Evolutionary conservation across 2,797 vertebrate genomes (phyloP), one percentile per base, ranked within the genome.

Genomic region (Distichodus sexfasciatus): DNA sequence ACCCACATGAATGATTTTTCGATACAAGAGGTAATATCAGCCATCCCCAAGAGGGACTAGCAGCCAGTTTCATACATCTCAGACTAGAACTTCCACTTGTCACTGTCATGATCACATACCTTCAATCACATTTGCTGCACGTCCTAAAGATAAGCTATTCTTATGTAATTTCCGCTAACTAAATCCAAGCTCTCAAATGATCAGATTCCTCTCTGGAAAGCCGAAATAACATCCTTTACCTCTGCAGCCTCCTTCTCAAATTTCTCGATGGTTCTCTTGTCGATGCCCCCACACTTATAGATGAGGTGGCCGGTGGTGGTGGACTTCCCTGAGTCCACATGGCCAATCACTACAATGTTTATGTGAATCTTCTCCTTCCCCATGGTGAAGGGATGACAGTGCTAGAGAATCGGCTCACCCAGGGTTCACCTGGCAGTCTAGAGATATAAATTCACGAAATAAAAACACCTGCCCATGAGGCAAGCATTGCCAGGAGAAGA

Each of bases 301-400:
- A 94, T 94, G 67, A 94, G 87, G 63, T 94, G 93, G 7, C 92
- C 92, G 0, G 92, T 94, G 14, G 92, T 94, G 59, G 92, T 94
- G 41, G 93, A 94, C 79, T 94, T 94, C 83, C 93, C 93, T 1
- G 92, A 94, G 68, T 94, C 93, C 66, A 94, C 92, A 58, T 94
- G 93, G 67, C 93, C 92, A 12, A 93, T 94, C 76, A 94, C 92
- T 9, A 94, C 92, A 14, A 94, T 94, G 84, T 94, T 94, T 77
- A 94, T 93, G 44, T 94, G 92, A 33, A 89, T 92, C 90, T 94
- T 94, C 76, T 93, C 92, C 85, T 94, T 94, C 76, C 92, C 93
- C 93, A 94, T 93, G 74, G 65, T 57, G 61, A 35, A 61, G 31
- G 21, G 59, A 50, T 57, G 28, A 36, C 26, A 12, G 65, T 46